Conservation (phyloP, 2,797 vertebrate genomes). For the Menidia menidia region DNA sequence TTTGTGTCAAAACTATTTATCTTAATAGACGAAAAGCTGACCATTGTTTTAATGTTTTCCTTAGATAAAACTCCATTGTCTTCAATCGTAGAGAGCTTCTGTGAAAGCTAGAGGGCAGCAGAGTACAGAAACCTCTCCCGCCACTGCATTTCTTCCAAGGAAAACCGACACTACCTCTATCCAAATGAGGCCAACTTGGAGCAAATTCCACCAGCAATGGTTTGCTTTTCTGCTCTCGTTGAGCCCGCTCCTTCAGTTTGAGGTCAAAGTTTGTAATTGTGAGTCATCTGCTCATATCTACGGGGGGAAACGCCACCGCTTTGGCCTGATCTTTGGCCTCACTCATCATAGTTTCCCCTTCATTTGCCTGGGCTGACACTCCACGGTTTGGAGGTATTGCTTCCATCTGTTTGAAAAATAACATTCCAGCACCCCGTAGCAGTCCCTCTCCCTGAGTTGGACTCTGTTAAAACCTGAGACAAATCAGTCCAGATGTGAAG, state of each 20-base stretch:
- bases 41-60: background rate
- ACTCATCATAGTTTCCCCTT: background rate
- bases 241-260: background rate
- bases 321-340: background rate
- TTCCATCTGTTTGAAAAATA: conserved; percentile 22
- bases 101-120: conserved; percentile 67
- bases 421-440: conserved; percentile 2
- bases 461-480: conserved; percentile 27
- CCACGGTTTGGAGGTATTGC: background rate
- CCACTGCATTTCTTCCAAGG: background rate
- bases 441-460: conserved; percentile 3
- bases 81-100: background rate
- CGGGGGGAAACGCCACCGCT: conserved; percentile 17
- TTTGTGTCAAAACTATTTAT: too few species aligned
- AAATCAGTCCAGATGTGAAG: conserved; percentile 60
- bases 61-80: background rate
- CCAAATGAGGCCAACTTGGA: background rate
- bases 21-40: too few species aligned
- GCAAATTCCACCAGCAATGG: background rate
- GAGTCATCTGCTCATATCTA: background rate
- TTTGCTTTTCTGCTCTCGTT: background rate
- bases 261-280: conserved; percentile 8
- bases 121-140: conserved; percentile 8
- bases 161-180: background rate
- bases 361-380: background rate